Evolutionary conservation across 2,888 invertebrate species (phyloP).

Genomic region (Stenotaenia linearis): DNA sequence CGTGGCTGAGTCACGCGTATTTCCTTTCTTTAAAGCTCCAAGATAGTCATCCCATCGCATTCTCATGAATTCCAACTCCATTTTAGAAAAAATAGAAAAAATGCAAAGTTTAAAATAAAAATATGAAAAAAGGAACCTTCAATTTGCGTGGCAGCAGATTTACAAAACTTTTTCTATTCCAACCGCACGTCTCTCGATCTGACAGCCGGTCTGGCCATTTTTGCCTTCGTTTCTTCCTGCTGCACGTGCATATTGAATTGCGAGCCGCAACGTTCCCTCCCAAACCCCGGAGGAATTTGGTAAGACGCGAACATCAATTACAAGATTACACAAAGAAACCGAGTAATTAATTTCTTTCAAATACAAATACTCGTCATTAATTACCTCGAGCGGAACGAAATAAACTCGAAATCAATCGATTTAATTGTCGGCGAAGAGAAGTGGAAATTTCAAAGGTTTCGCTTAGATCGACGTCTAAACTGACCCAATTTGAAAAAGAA

Average conservation of each 20-base stretch:
- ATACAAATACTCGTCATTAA: background rate
- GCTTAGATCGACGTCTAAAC: too few species aligned
- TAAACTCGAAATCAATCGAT: too few species aligned
- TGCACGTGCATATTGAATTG: background rate
- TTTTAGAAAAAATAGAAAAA: background rate
- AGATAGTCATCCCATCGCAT: background rate
- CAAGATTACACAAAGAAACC: background rate
- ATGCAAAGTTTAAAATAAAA: background rate
- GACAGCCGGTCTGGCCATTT: conserved; percentile 3
- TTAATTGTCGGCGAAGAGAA: too few species aligned
- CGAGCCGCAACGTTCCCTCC: background rate
- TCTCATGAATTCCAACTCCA: background rate
- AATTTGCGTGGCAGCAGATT: conserved; percentile 6
- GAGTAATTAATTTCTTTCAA: background rate
- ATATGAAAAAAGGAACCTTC: background rate
- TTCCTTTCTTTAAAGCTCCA: background rate
- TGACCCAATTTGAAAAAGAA: too few species aligned
- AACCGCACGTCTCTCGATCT: background rate
- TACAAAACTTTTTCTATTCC: background rate
- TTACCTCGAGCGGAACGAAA: background rate
- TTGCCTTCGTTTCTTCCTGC: background rate
- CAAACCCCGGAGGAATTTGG: background rate
- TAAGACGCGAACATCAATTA: conserved; percentile 4
- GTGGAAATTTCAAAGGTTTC: too few species aligned
- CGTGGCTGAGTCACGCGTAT: background rate